Base-by-base conservation (phyloP, 1,140 invertebrate species). In the Geopemphigus sp. region DNA sequence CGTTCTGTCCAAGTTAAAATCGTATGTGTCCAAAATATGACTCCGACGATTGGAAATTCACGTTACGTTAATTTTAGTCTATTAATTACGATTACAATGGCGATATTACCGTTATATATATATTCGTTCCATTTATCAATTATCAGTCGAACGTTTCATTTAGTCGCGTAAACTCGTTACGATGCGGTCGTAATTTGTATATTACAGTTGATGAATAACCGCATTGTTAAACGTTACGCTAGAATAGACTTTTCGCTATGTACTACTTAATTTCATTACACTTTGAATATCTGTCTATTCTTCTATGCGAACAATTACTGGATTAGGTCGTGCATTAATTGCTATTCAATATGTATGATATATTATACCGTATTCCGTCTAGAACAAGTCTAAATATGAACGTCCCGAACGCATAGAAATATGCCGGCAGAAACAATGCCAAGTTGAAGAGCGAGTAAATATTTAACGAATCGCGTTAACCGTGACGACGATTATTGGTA, bases 321-420 rank as follows among this genome's bases (percentile, higher is more conserved):
- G 66, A 68, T 68, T 68, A 47, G n/a, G 50, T 68, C 14, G 22
- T 68, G 50, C 66, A 68, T 68, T 50, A 68, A 68, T 68, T 68
- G 32, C 22, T 22, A 47, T 24, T 47, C 12, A 17, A 47, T 68
- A 68, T 24, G 14, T 68, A 47, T 15, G 47, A 1, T 45, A 12
- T 24, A 68, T 50, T 15, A 68, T 66, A 68, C 24, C 6, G 47
- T 66, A 50, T 68, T 17, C 50, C 45, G 24, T 11, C 22, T 68
- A 10, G 5, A 12, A 50, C 12, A 50, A 12, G 12, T 14, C n/a
- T 50, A 68, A 68, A 68, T 47, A 68, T 14, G 14, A 12, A 29
- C 6, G 26, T 32, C 32, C 3, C 22, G 45, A 59, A 26, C 24
- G 45, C 32, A 26, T 68, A 22, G 64, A 47, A 66, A 45, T 64